phyloP scores from a whole-genome alignment of 2,797 vertebrate species.

The Euphonia xanthogaster region DNA sequence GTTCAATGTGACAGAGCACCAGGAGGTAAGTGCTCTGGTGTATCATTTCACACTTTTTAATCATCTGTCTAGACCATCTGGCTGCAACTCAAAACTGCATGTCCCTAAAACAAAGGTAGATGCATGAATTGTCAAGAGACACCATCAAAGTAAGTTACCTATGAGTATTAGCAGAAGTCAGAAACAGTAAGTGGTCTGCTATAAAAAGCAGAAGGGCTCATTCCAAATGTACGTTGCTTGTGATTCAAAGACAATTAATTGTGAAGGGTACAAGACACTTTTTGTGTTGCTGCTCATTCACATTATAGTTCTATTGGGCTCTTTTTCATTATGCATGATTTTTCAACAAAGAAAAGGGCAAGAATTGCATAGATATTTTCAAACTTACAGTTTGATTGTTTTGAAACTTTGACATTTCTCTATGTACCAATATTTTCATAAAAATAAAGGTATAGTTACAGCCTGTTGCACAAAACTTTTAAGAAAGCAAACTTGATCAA shows the following conservation, averaged over 20 bases:
- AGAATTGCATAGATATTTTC: neutral
- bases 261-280: neutral
- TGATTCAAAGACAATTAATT: neutral
- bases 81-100: neutral
- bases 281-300: neutral
- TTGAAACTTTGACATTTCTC: neutral
- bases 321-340: neutral
- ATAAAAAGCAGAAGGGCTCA: neutral
- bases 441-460: neutral
- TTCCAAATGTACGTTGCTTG: neutral
- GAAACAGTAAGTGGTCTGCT: neutral
- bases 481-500: neutral
- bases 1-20: slow-evolving; percentile 8
- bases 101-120: neutral
- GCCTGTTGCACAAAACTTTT: neutral
- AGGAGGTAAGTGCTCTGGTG: neutral
- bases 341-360: neutral
- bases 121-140: neutral
- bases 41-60: neutral
- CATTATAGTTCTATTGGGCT: neutral
- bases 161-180: neutral
- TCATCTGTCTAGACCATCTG: slow-evolving; percentile 52
- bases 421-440: neutral
- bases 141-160: neutral
- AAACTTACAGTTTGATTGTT: neutral